Conservation (phyloP, 2,113 vertebrate genomes). For the Mormyrus iriodes region DNA sequence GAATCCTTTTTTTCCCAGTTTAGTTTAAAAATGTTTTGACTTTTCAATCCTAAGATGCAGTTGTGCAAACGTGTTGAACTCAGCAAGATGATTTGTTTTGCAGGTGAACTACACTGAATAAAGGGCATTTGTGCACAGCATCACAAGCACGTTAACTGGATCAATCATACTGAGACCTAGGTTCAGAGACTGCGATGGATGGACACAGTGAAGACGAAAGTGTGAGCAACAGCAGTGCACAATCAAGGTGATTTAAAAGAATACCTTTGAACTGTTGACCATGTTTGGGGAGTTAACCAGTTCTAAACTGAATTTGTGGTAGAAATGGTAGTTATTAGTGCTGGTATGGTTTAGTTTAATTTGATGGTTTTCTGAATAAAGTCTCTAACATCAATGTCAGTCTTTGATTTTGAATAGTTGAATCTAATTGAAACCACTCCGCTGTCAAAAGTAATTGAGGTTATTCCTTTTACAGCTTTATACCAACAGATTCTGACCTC, state of each 20-base stretch:
- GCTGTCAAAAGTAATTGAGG: neutral
- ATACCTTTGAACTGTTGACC: neutral
- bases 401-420: neutral
- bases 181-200: slow-evolving; percentile 72
- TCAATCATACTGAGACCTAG: slow-evolving; percentile 29
- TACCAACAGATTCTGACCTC: neutral
- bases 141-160: slow-evolving; percentile 2
- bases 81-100: neutral
- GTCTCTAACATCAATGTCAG: neutral
- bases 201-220: slow-evolving; percentile 93
- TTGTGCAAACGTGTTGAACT: neutral
- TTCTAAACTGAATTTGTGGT: neutral
- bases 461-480: neutral
- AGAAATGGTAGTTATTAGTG: neutral
- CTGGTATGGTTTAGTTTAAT: neutral
- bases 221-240: slow-evolving; percentile 87
- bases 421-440: slow-evolving; percentile 6
- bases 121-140: slow-evolving; percentile 4
- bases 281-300: neutral
- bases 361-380: neutral
- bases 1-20: neutral
- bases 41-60: neutral
- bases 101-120: slow-evolving; percentile 31
- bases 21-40: neutral
- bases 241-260: slow-evolving; percentile 76